Evolutionary conservation across 2,113 vertebrate genomes (phyloP).

Genomic region (Macquaria ambigua): DNA sequence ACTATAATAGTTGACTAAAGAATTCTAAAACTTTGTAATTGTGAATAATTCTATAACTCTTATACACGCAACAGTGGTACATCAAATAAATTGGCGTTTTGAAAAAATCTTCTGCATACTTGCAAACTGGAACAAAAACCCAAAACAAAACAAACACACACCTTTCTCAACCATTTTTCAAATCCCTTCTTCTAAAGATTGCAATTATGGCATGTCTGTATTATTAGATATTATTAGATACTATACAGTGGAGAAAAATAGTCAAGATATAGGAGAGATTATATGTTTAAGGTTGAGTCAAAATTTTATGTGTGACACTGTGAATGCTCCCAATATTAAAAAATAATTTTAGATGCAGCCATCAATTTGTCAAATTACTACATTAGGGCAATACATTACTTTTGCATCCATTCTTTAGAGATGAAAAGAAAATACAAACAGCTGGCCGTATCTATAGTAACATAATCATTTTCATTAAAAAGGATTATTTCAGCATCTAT

Average conservation of each 20-base stretch:
- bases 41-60: constrained; percentile 65
- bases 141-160: constrained; percentile 33
- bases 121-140: constrained; percentile 30
- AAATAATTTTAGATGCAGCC: constrained; percentile 58
- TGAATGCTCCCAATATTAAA: constrained; percentile 63
- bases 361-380: constrained; percentile 57
- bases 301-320: constrained; percentile 41
- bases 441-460: constrained; percentile 65
- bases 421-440: constrained; percentile 72
- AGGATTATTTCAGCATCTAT: constrained; percentile 74
- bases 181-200: constrained; percentile 46
- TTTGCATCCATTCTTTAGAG: constrained; percentile 51
- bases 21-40: constrained; percentile 63
- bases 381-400: constrained; percentile 33
- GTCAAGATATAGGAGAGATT: constrained; percentile 56
- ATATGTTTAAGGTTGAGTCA: constrained; percentile 57
- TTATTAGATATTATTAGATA: constrained; percentile 56
- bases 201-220: constrained; percentile 55
- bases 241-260: constrained; percentile 62
- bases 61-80: constrained; percentile 61
- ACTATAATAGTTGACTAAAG: constrained; percentile 63
- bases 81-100: constrained; percentile 55
- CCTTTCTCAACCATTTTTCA: constrained; percentile 34
- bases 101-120: constrained; percentile 49
- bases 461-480: constrained; percentile 74